Evolutionary conservation across 64 coral and sea anemone species (phyloP), one percentile per base, ranked within the genome.

Genomic region (Platygyra sinensis): DNA sequence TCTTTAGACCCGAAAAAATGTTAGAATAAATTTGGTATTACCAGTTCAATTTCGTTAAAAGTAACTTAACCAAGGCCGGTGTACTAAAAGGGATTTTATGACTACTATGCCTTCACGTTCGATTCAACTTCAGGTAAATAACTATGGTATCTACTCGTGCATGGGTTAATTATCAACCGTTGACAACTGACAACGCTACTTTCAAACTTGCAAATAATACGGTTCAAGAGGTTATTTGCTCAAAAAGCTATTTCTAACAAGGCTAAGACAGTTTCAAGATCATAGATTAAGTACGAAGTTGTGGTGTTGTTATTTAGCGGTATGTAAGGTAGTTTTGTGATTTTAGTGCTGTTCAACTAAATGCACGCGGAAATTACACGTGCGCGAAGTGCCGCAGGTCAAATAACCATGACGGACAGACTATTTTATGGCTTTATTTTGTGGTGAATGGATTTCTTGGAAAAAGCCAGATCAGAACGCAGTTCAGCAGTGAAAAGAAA

Each of bases 181-280:
- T 51, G 63, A 52, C 22, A 50, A 85, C 62, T 61, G 19, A 62
- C 12, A 85, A 71, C 62, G 81, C 81, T 85, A 71, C 81, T 64
- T 85, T 85, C 81, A 85, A 85, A 72, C 62, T 13, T 64, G 36
- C 62, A 22, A 38, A n/a, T 67, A 10, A 9, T n/a, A 5, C 20
- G 51, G 9, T 72, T 62, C 2, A 83, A 30, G n/a, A 30, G 4
- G 14, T 62, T n/a, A 11, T 16, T 16, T 6, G 42, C 18, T 27
- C 3, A 52, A 28, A 52, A 28, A 25, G 46, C 4, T 2, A 17
- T 55, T 55, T 28, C 2, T 29, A 20, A 12, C 10, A 27, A 27
- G 5, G 6, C 65, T 10, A 69, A 69, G 22, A 27, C 22, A 69
- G 5, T 69, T 57, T 57, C 15, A 57, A 12, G 15, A 57, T 57